Evolutionary conservation across 2,113 vertebrate species (phyloP), one percentile per base, ranked within the genome.

Genomic region (Ancistrus triradiatus): DNA sequence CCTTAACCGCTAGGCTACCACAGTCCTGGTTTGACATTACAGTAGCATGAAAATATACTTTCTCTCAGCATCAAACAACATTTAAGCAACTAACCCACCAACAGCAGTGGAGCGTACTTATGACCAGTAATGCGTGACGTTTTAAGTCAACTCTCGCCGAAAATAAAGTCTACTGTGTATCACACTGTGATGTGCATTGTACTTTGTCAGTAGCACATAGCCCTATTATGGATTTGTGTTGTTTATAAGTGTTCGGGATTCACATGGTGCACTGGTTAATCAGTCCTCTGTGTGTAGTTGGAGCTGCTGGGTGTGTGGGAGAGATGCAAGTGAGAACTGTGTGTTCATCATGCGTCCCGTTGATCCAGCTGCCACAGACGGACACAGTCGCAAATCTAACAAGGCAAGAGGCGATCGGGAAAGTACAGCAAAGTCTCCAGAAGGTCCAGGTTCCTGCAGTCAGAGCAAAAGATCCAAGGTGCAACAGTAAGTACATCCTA

Each of bases 401-500:
- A 31, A 37, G 63, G 3, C 49, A 28, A 59, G 48, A 57, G 25
- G 11, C 7, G 47, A 19, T 13, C 48, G 49, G 4, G 31, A 66
- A 37, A 21, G 42, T 21, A 9, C 24, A 25, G 37, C 15, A 4
- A 4, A 51, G 22, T 5, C 25, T 67, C 24, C 13, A 11, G 28
- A 51, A 8, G 21, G 35, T 24, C 24, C 13, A 3, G 58, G n/a
- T n/a, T 38, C 22, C 38, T 58, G 60, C 47, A 57, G 27, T 22
- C 11, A 65, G n/a, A 53, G 22, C 22, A 73, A 73, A 21, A 73
- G 59, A 53, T 15, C 37, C 38, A 73, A 47, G 10, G 24, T n/a
- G 40, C 35, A 33, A 38, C 13, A 40, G 70, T 68, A 42, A 63
- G 65, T 33, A 6, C 8, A 4, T 1, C 9, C 14, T 35, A 3